phyloP scores from a whole-genome alignment of 2,888 invertebrate species.

The Pyrochroa serraticornis region DNA sequence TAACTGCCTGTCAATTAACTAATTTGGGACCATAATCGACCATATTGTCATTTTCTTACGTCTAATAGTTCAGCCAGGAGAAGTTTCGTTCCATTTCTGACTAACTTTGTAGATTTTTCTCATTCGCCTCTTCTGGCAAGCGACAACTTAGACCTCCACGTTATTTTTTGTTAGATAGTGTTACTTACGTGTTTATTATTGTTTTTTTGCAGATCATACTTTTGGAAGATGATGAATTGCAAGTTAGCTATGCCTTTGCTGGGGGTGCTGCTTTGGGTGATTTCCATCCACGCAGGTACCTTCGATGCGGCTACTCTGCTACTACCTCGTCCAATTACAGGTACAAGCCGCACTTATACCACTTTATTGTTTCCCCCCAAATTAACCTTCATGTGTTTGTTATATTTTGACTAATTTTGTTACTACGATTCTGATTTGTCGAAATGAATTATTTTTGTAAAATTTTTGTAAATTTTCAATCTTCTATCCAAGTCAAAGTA shows the following conservation, averaged over 20 bases:
- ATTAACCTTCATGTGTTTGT: slow-evolving; percentile 12
- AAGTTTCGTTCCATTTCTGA: too few relatives aligned
- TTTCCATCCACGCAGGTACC: slow-evolving; percentile 36
- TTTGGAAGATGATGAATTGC: slow-evolving; percentile 32
- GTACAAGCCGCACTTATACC: slow-evolving; percentile 36
- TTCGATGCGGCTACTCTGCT: slow-evolving; percentile 32
- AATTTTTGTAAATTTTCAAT: neutral
- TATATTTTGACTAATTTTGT: slow-evolving; percentile 15
- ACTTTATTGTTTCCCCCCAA: slow-evolving; percentile 4
- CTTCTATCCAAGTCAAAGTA: slow-evolving; percentile 13
- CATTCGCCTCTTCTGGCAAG: too few relatives aligned
- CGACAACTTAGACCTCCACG: too few relatives aligned
- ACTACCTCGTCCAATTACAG: slow-evolving; percentile 33
- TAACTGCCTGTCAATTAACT: too few relatives aligned
- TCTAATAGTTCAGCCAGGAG: too few relatives aligned
- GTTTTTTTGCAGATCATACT: slow-evolving; percentile 18
- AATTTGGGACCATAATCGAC: too few relatives aligned
- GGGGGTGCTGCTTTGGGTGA: slow-evolving; percentile 37
- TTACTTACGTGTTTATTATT: neutral
- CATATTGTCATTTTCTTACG: too few relatives aligned
- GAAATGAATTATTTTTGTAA: slow-evolving; percentile 2
- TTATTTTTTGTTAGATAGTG: too few relatives aligned
- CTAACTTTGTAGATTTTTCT: too few relatives aligned
- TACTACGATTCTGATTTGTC: neutral
- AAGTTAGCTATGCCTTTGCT: slow-evolving; percentile 36